Conservation (phyloP, 2,797 vertebrate species). For the Austrolebias charrua region DNA sequence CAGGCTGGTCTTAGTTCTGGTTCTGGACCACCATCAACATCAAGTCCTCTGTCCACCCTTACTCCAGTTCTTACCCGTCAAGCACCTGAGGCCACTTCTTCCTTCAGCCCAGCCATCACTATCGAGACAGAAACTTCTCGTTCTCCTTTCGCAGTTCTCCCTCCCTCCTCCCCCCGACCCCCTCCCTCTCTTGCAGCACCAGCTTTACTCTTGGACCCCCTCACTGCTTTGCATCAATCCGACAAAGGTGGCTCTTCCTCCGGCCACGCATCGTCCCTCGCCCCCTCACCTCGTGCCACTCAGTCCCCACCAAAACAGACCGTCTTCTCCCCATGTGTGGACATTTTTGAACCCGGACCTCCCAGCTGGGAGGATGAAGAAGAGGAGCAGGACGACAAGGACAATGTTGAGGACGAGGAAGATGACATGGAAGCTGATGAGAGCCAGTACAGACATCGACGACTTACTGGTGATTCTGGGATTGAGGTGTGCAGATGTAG, state of each 20-base stretch:
- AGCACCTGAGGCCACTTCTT: not conserved
- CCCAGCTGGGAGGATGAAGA: conserved; percentile 59
- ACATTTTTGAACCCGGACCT: conserved; percentile 76
- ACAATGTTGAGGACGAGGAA: conserved; percentile 66
- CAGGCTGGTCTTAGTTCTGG: conserved; percentile 14
- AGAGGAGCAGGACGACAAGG: conserved; percentile 37
- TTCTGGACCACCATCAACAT: conserved; percentile 17
- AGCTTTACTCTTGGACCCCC: conserved; percentile 57
- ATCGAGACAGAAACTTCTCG: conserved; percentile 48
- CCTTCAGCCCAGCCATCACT: conserved; percentile 57
- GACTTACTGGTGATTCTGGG: conserved; percentile 90
- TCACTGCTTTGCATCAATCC: conserved; percentile 54
- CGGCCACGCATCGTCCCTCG: conserved; percentile 62
- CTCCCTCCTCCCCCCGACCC: conserved; percentile 43
- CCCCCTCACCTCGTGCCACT: conserved; percentile 63
- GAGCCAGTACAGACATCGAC: conserved; percentile 83
- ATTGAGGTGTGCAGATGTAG: conserved; percentile 88
- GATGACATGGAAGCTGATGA: conserved; percentile 79
- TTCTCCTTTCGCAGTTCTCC: conserved; percentile 6
- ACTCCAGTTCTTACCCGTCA: conserved; percentile 9
- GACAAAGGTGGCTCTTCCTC: conserved; percentile 51
- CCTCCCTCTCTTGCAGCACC: conserved; percentile 34
- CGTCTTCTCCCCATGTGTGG: conserved; percentile 81
- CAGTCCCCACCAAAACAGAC: conserved; percentile 77
- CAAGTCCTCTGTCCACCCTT: not conserved